phyloP scores from a whole-genome alignment of 2,113 vertebrate species.

The Cacatua alba region DNA sequence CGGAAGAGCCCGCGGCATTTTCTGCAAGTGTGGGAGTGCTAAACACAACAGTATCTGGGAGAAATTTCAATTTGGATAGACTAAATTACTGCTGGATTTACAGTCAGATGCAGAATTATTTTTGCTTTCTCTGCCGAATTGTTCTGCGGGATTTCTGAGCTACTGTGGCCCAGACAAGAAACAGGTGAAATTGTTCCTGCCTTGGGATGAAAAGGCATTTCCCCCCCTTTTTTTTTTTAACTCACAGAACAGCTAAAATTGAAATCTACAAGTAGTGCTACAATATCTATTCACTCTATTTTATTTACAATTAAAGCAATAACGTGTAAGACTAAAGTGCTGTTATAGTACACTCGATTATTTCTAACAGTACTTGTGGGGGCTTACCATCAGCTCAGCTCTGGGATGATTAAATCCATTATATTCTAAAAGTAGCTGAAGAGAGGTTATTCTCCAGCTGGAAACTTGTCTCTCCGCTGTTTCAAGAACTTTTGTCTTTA shows the following conservation, averaged over 20 bases:
- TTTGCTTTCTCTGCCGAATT: background rate
- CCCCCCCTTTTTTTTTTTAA: background rate
- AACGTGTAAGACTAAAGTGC: background rate
- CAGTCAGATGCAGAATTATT: background rate
- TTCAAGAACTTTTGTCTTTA: background rate
- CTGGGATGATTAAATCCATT: background rate
- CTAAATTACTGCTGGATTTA: background rate
- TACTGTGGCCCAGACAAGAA: background rate
- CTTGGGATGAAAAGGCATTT: background rate
- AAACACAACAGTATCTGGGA: background rate
- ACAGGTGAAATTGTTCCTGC: background rate
- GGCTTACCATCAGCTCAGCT: background rate
- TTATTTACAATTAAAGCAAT: background rate
- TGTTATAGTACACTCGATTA: background rate
- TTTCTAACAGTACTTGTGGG: background rate
- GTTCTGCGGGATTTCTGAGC: background rate
- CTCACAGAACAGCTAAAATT: background rate
- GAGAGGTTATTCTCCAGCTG: background rate
- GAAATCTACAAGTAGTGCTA: background rate
- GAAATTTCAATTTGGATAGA: background rate
- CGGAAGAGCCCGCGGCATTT: rapidly evolving
- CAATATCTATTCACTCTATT: background rate
- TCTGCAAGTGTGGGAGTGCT: background rate
- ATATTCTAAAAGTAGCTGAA: background rate
- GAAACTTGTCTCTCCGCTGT: background rate